Evolutionary conservation across 2,797 vertebrate species (phyloP), one percentile per base, ranked within the genome.

Genomic region (Perodicticus potto): DNA sequence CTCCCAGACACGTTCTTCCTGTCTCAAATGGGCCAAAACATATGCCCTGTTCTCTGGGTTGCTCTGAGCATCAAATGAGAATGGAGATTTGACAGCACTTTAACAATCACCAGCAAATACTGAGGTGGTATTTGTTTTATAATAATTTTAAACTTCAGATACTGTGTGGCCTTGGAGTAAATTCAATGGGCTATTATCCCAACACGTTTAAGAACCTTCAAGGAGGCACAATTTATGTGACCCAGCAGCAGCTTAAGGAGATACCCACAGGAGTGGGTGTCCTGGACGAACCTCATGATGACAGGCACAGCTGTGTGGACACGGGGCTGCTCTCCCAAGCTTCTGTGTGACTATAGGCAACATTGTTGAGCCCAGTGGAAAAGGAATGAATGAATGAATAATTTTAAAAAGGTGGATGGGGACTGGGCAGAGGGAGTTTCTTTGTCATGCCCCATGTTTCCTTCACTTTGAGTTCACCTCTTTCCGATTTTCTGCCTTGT

Each of bases 281-380:
- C 69, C 29, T 76, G 7, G 19, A 20, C 25, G 40, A 55, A 22
- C 0, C 7, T 65, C 9, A 9, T 3, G 8, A 55, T 32, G 69
- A 81, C 1, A 53, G 61, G 13, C 11, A 59, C 22, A 34, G 12
- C 53, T 1, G 2, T 19, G 0, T 3, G 7, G 57, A 49, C 27
- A 5, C 2, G 0, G 10, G 16, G 17, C 37, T 43, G 17, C 32
- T 49, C 34, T 72, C 19, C 43, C 53, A 13, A 16, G 29, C 25
- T 57, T 88, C 59, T 76, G 32, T n/a, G 37, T 34, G 22, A 72
- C 67, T 90, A 0, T 5, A 49, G 76, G 25, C 16, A 83, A 70
- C 80, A 55, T 13, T 2, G 32, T 20, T 32, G 70, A 81, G 27
- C 84, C 57, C 32, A 27, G 2, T 32, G 5, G n/a, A 29, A 40